These are phyloP conservation scores for Cacoxenus indagator DNA, from an alignment of 2,888 invertebrate species.

Conservation along the genomic window DNA sequence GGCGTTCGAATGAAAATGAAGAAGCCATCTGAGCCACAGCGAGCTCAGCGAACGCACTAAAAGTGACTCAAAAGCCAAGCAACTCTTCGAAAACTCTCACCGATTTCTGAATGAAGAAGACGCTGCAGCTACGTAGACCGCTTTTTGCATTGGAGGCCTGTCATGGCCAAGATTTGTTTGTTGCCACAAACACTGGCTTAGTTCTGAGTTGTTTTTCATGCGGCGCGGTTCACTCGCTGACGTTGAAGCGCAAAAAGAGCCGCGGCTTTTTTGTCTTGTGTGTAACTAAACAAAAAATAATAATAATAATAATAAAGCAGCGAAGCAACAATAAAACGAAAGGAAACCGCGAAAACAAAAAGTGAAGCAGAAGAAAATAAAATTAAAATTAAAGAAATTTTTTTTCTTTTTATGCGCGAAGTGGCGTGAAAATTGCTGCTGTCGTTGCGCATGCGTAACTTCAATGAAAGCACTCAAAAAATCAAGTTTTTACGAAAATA, in stretches of 20 bases:
- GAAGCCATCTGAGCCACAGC: too few relatives aligned
- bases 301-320: background rate
- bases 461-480: constrained; percentile 43
- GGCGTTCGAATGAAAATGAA: too few relatives aligned
- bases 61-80: background rate
- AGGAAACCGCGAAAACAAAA: constrained; percentile 17
- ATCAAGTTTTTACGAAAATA: constrained; percentile 43
- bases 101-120: background rate
- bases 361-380: constrained; percentile 1
- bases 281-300: background rate
- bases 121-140: constrained; percentile 28
- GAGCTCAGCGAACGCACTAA: background rate
- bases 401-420: constrained; percentile 54
- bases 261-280: constrained; percentile 23
- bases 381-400: constrained; percentile 26
- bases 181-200: constrained; percentile 59
- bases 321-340: background rate
- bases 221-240: constrained; percentile 59
- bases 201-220: constrained; percentile 68
- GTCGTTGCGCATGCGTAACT: constrained; percentile 52
- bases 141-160: constrained; percentile 2
- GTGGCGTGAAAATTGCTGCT: constrained; percentile 42
- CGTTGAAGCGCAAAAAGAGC: constrained; percentile 28
- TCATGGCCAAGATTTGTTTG: constrained; percentile 26
- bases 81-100: background rate